These are phyloP conservation scores for Mus pahari DNA, from an alignment of 2,113 vertebrate genomes.

Conservation along the genomic window DNA sequence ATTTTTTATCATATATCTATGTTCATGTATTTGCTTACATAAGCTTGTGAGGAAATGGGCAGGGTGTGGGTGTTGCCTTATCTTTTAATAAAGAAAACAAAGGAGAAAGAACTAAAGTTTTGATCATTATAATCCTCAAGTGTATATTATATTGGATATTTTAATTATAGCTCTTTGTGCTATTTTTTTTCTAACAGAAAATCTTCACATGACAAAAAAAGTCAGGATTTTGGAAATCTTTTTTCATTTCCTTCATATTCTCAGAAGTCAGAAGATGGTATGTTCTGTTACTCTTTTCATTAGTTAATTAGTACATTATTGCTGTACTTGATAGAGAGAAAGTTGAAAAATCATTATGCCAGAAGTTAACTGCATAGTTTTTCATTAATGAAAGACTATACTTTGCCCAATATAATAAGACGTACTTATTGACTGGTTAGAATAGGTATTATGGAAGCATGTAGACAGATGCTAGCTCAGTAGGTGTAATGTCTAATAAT, in stretches of 20 bases:
- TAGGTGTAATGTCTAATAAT: neutral
- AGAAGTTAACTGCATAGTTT: neutral
- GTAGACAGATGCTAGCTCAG: neutral
- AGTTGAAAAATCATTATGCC: neutral
- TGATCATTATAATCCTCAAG: conserved; percentile 28
- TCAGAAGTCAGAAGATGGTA: conserved; percentile 95
- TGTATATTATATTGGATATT: neutral
- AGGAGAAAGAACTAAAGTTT: neutral
- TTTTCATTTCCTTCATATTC: conserved; percentile 91
- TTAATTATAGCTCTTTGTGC: conserved; percentile 42
- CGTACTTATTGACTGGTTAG: conserved; percentile 10
- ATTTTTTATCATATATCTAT: conserved; percentile 2
- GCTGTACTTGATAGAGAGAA: neutral
- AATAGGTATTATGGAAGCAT: conserved; percentile 5
- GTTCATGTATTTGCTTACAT: neutral
- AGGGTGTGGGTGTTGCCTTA: neutral
- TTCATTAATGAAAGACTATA: neutral
- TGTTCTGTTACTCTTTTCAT: conserved; percentile 72
- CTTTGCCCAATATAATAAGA: conserved; percentile 16
- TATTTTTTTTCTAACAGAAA: conserved; percentile 85
- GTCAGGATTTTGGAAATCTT: conserved; percentile 88
- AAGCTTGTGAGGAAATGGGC: neutral
- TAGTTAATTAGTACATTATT: conserved; percentile 5
- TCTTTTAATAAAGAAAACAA: conserved; percentile 42
- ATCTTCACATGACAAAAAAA: conserved; percentile 88